Evolutionary conservation across 2,113 vertebrate species (phyloP), one percentile per base, ranked within the genome.

Genomic region (Tragelaphus imberbis): DNA sequence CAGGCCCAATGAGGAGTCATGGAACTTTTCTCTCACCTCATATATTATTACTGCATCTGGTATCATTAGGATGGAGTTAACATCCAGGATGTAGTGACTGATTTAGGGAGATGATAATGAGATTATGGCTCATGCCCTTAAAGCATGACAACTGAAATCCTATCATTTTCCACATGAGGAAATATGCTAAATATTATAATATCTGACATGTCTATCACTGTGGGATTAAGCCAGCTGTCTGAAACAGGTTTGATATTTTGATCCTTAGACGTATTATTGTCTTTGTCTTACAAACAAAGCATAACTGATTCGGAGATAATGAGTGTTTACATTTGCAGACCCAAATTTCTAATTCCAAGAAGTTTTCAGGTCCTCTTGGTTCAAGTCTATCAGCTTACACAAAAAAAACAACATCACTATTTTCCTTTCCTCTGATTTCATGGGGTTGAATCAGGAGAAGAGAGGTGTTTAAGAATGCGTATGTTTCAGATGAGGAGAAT

Each of bases 111-210:
- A 75, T n/a, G 87, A 84, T 91, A 96, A 98, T 95, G 93, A 96
- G 95, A 95, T 97, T 96, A 93, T 80, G 59, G 91, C 51, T 97
- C 85, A 30, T 93, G 77, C 56, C 86, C 94, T 97, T 91, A 91
- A 89, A 91, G 68, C 93, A 58, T 80, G 89, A 97, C 81, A 89
- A 80, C 25, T 59, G 56, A 94, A 97, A 96, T 97, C 85, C 79
- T 75, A 91, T 87, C 88, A 93, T 87, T 97, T 96, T 95, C 95
- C 82, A 93, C 91, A 90, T 87, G 96, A 95, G 93, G 71, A 97
- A 95, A 94, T 97, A 96, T 65, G 96, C 91, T 93, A 90, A 97
- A 94, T 95, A 91, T 94, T 92, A 92, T 88, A 93, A 93, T 94
- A 93, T 93, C 82, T 94, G 96, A 97, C 89, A 75, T 53, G 93